A percentile compares a stretch with the other conserved stretches of the same genome.
Conservation (phyloP, 2,113 vertebrate species). For the Phalacrocorax aristotelis region DNA sequence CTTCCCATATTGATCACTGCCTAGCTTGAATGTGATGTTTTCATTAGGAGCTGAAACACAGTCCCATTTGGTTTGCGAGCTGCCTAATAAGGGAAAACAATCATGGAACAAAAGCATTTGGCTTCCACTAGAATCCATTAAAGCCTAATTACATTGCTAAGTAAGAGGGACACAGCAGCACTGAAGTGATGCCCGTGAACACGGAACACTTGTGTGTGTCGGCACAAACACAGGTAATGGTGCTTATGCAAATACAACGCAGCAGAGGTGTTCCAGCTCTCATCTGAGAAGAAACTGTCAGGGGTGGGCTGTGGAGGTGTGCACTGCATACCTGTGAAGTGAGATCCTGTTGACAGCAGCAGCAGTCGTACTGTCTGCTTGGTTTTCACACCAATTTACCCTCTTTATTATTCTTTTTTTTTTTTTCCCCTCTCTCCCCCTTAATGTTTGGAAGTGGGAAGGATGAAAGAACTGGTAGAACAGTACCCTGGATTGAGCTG, state of each 20-base stretch:
- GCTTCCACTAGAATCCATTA: conserved; percentile 42
- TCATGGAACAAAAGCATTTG: conserved; percentile 42
- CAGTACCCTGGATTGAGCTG: not conserved
- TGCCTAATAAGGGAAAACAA: conserved; percentile 9
- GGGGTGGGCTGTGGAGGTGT: not conserved
- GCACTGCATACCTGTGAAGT: not conserved
- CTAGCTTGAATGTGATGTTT: conserved; percentile 8
- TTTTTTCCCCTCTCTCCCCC: too few relatives aligned
- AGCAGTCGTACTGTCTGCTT: not conserved
- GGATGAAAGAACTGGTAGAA: not conserved
- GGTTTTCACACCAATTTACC: not conserved
- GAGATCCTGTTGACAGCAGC: not conserved
- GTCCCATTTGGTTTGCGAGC: conserved; percentile 5
- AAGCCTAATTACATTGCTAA: conserved; percentile 26
- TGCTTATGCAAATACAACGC: not conserved
- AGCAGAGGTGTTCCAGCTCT: not conserved
- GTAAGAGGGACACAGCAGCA: not conserved
- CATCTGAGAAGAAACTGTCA: not conserved
- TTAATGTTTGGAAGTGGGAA: not conserved
- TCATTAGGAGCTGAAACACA: conserved; percentile 22
- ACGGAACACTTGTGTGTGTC: not conserved
- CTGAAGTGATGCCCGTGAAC: not conserved
- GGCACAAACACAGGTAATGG: conserved; percentile 11
- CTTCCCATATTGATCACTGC: not conserved
- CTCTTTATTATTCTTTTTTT: not conserved